Evolutionary conservation across 2,113 vertebrate species (phyloP).

Genomic region (Zeus faber): DNA sequence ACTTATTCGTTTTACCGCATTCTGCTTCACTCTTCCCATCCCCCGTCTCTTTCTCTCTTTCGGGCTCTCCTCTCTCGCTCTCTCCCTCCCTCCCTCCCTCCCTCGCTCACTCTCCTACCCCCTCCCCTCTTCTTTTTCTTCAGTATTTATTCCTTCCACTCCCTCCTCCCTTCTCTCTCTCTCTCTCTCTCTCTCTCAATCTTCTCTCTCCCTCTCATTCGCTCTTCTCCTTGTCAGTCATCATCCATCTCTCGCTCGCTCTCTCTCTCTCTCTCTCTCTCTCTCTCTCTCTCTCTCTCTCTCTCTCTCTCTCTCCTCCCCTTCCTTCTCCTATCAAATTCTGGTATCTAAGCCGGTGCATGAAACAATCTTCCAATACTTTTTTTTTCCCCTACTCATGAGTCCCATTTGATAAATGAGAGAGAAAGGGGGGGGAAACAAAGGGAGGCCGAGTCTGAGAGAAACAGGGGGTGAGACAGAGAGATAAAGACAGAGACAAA

Average conservation of each 20-base stretch:
- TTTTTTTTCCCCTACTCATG: slow-evolving; percentile 42
- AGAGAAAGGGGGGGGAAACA: slow-evolving; percentile 8
- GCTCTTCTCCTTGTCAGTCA: neutral
- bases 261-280: slow-evolving; percentile 57
- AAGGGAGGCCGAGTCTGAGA: slow-evolving; percentile 12
- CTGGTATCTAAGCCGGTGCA: slow-evolving; percentile 35
- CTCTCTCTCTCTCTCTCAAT: slow-evolving; percentile 42
- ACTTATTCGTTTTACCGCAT: slow-evolving; percentile 62
- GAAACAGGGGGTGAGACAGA: slow-evolving; percentile 6
- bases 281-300: slow-evolving; percentile 42
- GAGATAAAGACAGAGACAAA: slow-evolving; percentile 35
- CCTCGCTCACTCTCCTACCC: neutral
- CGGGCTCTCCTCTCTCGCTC: neutral
- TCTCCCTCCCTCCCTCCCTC: neutral
- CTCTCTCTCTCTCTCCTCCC: slow-evolving; percentile 10
- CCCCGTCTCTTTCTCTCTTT: slow-evolving; percentile 36
- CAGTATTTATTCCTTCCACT: slow-evolving; percentile 11
- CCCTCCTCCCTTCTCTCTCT: slow-evolving; percentile 20
- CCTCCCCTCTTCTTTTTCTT: neutral
- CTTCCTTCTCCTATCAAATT: slow-evolving; percentile 5
- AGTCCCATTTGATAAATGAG: slow-evolving; percentile 41
- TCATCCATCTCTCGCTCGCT: neutral
- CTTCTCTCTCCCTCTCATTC: neutral
- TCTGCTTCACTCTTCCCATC: slow-evolving; percentile 60
- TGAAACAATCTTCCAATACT: slow-evolving; percentile 49